phyloP scores from a whole-genome alignment of 1,140 invertebrate species.

The Lepeophtheirus salmonis region DNA sequence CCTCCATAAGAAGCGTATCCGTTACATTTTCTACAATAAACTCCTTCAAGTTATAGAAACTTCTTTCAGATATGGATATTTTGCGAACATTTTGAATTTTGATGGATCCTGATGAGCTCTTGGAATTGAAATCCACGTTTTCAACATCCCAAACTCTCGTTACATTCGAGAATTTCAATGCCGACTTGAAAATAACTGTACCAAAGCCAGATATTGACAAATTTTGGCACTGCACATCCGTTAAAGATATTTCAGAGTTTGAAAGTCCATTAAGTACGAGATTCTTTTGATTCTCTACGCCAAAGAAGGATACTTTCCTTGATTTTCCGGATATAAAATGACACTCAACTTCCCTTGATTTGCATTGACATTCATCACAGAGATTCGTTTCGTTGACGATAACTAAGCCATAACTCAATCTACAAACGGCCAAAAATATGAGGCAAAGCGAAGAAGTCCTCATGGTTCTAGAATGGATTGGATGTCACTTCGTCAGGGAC shows the following conservation, averaged over 20 bases:
- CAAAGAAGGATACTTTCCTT: not conserved
- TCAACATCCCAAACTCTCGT: not conserved
- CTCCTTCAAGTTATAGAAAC: not conserved
- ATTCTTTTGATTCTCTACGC: not conserved
- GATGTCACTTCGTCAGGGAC: too few species aligned
- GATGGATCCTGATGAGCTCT: not conserved
- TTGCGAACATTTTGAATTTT: not conserved
- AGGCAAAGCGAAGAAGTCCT: too few species aligned
- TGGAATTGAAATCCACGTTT: not conserved
- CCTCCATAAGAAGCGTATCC: not conserved
- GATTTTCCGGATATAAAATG: not conserved
- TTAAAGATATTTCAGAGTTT: not conserved
- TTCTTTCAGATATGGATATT: not conserved
- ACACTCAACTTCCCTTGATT: not conserved
- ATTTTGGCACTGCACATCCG: not conserved
- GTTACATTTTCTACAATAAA: not conserved
- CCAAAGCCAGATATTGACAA: not conserved
- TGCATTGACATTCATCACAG: not conserved
- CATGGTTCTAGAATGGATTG: too few species aligned
- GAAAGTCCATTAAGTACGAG: not conserved
- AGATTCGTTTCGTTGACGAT: not conserved
- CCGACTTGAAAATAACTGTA: not conserved
- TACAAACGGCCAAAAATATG: too few species aligned
- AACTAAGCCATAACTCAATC: too few species aligned
- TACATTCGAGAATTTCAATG: not conserved